Evolutionary conservation across 2,113 vertebrate species (phyloP).

Genomic region (Sebastes schlegelii): DNA sequence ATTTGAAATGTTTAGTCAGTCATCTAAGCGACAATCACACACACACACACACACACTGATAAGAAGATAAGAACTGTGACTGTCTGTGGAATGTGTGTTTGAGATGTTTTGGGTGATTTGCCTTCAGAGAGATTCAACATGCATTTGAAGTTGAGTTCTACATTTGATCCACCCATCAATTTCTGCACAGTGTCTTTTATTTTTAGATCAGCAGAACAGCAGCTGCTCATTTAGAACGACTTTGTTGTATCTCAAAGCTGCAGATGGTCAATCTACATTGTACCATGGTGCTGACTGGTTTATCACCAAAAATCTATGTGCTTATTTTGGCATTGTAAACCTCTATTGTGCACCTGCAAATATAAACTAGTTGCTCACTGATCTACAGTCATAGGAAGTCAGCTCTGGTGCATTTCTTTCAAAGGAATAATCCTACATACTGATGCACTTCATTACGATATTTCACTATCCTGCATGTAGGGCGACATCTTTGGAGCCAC

Average conservation of each 20-base stretch:
- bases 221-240: conserved; percentile 8
- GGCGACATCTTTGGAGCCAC: neutral
- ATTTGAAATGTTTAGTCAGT: neutral
- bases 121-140: neutral
- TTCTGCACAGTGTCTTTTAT: conserved; percentile 9
- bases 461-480: neutral
- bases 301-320: neutral
- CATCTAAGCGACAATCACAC: neutral
- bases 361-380: neutral
- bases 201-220: conserved; percentile 17
- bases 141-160: conserved; percentile 24
- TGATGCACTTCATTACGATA: neutral
- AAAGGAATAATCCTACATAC: no score
- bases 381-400: neutral
- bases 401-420: no score
- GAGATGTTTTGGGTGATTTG: conserved; percentile 31
- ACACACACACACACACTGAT: neutral
- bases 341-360: neutral
- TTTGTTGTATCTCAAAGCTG: conserved; percentile 17
- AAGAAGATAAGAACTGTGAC: neutral
- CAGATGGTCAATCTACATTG: conserved; percentile 14
- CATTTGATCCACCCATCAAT: conserved; percentile 52
- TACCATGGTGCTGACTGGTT: neutral
- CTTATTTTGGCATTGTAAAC: neutral
- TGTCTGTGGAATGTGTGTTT: conserved; percentile 13